Base-by-base conservation (phyloP, 1,140 invertebrate genomes). In the Chymomyza costata region DNA sequence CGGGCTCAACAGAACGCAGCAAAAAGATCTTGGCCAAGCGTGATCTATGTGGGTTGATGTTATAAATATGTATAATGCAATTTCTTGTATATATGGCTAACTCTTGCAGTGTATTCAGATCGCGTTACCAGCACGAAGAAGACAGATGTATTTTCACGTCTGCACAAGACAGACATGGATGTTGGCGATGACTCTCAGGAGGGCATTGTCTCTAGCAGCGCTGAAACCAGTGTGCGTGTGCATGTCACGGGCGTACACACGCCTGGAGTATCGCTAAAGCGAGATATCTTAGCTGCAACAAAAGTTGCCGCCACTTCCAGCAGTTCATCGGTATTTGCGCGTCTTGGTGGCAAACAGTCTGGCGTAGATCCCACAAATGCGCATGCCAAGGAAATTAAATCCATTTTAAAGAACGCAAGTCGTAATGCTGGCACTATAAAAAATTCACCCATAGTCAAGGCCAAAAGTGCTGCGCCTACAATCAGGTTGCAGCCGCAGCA, bases 11-110 rank as follows among this genome's bases (percentile, higher is more conserved):
- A 3, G 82, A 84, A 28, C 66, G 84, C 21, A 86, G 86, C 43
- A 86, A 87, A 52, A 81, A 86, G 46, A 83, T 88, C 25, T 44
- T 88, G n/a, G 84, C 82, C 17, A 85, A 85, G 49, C 58, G 83
- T 13, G 84, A 83, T n/a, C 65, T 83, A 25, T 47, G 84, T 85
- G 64, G 50, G 74, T 31, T n/a, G 28, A 31, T 11, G 0, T n/a
- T 47, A 35, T 39, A 34, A 39, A 51, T 25, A 19, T 16, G 7
- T 6, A n/a, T 25, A 5, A n/a, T 11, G 3, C 28, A 13, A 14
- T 8, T n/a, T 15, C 19, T 16, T 32, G n/a, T 6, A 11, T 35
- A 1, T n/a, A n/a, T n/a, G n/a, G n/a, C n/a, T n/a, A n/a, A n/a
- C 1, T 6, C 6, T 58, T 55, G 7, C 25, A 85, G 84, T 86